Base-by-base conservation (phyloP, 2,797 vertebrate species). In the Lacerta bilineata region DNA sequence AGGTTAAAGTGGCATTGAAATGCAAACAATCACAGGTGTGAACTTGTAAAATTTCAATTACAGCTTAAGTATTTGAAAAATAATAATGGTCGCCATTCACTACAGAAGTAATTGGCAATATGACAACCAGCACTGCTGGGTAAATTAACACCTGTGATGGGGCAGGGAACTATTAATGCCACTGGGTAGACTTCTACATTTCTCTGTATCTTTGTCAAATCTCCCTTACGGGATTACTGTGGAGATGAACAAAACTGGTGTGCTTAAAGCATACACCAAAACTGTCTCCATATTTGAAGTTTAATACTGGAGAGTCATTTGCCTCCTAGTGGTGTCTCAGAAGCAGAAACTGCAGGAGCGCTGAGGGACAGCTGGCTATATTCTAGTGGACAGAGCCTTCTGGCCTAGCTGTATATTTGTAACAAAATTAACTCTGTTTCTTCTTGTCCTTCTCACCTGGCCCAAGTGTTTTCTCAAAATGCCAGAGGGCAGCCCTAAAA, bases 401-500 rank as follows among this genome's bases (percentile, higher is more conserved):
- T 39, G 81, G 33, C 25, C 29, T 39, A 61, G 27, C 10, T 33
- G 43, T 83, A 68, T 69, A 55, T 64, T 29, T 77, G 18, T 33
- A 55, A 29, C 59, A 83, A 80, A 50, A 76, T 50, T 46, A 36
- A 76, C 6, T 74, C 39, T 68, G 29, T 80, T 80, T 78, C 1
- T 33, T 79, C 29, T 80, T 87, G 43, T 20, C 17, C 41, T 88
- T 88, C 61, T 39, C 59, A 68, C 61, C 61, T n/a, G 36, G 61
- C 25, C 50, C 11, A 23, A 39, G 41, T 55, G 59, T 88, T 77
- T 50, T 88, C 29, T 8, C 46, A 33, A 39, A 0, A n/a, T 41
- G 55, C 39, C 55, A 83, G 61, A 59, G 33, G 72, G 75, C 39
- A 88, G 46, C n/a, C 29, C 74, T 50, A 88, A 46, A 82, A 75